Base-by-base conservation (phyloP, 2,113 vertebrate species). In the Euleptes europaea region DNA sequence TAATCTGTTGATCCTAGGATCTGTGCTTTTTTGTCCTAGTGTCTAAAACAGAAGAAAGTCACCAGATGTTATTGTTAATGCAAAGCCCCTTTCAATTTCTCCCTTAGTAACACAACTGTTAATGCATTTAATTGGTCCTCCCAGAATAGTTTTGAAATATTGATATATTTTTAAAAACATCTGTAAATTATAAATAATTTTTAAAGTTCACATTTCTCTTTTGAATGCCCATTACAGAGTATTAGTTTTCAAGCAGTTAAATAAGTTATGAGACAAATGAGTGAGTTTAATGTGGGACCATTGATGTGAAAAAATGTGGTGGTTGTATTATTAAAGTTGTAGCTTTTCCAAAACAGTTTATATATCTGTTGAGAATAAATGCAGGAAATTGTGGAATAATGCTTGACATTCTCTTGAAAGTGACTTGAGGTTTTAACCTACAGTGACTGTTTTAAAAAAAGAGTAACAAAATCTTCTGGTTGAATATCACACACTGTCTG, bases 111-210 rank as follows among this genome's bases (percentile, higher is more conserved):
- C 80, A 89, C 86, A 89, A 87, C 89, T 93, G 93, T 89, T 95
- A 96, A 94, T 66, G 65, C 85, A 85, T 91, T 96, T 95, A 95
- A 95, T 94, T 94, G 88, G 85, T 92, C 91, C 86, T 96, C 91
- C 92, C 88, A 95, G 92, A 95, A 90, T 89, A 88, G 44, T 89
- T 93, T 85, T 92, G 91, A 95, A 95, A 95, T 95, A 94, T 94
- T 95, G 92, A 94, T 94, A 96, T 87, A 94, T 93, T 95, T 28
- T 95, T 89, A 63, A 92, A 95, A 93, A 95, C 88, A 94, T 94
- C 88, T 94, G 94, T 95, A 94, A 94, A 94, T 96, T 96, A 95
- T 94, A 94, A 96, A 95, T 96, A 95, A 94, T 95, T 94, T 92
- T 95, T 92, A 94, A 96, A 95, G 94, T 96, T 95, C 94, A 94